phyloP scores from a whole-genome alignment of 2,797 vertebrate genomes.

The Perodicticus potto region DNA sequence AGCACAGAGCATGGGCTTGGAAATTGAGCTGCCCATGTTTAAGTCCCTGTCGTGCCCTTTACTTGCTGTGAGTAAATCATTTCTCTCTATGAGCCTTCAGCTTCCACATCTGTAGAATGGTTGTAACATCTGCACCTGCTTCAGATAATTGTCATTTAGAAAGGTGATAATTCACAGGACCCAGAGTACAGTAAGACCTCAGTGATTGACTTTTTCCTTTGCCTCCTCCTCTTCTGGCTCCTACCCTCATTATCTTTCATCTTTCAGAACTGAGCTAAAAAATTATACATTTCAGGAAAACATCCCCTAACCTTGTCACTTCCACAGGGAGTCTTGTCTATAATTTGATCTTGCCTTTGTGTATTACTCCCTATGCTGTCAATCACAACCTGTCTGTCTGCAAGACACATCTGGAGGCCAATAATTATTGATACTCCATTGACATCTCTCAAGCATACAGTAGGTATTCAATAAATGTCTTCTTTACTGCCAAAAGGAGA shows the following conservation, averaged over 20 bases:
- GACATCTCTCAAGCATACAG: background rate
- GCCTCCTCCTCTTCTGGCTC: accelerated
- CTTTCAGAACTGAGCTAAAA: background rate
- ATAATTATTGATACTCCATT: background rate
- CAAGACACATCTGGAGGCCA: background rate
- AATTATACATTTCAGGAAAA: background rate
- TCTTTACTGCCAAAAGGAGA: background rate
- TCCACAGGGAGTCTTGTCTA: background rate
- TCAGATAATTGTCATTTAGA: background rate
- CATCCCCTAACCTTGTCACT: background rate
- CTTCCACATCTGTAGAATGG: background rate
- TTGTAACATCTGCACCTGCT: background rate
- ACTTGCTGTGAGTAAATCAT: background rate
- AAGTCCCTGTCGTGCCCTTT: background rate
- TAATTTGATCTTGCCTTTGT: background rate
- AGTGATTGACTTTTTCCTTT: background rate
- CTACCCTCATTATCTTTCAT: background rate
- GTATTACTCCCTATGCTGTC: background rate
- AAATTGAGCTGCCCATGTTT: background rate
- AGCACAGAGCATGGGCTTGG: background rate
- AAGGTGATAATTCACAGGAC: background rate
- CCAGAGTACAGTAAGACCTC: background rate
- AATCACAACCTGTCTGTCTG: background rate
- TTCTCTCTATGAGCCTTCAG: background rate
- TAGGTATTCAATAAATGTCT: background rate